Evolutionary conservation across 1,140 invertebrate species (phyloP), one percentile per base, ranked within the genome.

Genomic region (Tetranychus urticae): DNA sequence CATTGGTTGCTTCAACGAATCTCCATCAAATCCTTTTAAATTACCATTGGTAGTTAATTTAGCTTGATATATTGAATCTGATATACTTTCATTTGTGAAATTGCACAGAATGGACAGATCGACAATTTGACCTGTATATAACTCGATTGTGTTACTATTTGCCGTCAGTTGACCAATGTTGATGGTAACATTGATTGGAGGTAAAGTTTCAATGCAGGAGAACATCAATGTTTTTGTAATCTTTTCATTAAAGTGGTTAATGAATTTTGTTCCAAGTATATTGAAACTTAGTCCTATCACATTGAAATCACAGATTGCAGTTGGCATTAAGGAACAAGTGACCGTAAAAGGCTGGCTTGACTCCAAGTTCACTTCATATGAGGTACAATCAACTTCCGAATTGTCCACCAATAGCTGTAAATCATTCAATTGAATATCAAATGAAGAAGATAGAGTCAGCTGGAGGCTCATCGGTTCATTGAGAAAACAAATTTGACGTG

Each of bases 141-240:
- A 23, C 12, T 58, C 57, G 33, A 58, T 46, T 5, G 39, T 42
- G 8, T 6, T n/a, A 14, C 5, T 58, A 23, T 58, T 58, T 45
- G 34, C 42, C 8, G 5, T 33, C 8, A 5, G 7, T 31, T 31
- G 6, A 3, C 39, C n/a, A n/a, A 58, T n/a, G 42, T 58, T 58
- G 34, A 61, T 47, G 33, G 12, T n/a, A 60, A 63, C 65, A 65
- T 69, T 68, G n/a, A 63, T 35, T 23, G 39, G 39, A 46, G 62
- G 62, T 37, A 63, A 46, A 1, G 59, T 58, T 36, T 47, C 13
- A 13, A 63, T 39, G 12, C 54, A 37, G 8, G n/a, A n/a, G 33
- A 63, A 63, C 10, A 63, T 73, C 76, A 56, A 69, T 70, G 65
- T 62, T 73, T 67, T 69, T 62, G 63, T 66, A 47, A 65, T 60